Percentiles rank a stretch among this genome's conserved stretches.
These are phyloP conservation scores for Chelon auratus DNA, from an alignment of 2,797 vertebrate species.

Conservation along the genomic window DNA sequence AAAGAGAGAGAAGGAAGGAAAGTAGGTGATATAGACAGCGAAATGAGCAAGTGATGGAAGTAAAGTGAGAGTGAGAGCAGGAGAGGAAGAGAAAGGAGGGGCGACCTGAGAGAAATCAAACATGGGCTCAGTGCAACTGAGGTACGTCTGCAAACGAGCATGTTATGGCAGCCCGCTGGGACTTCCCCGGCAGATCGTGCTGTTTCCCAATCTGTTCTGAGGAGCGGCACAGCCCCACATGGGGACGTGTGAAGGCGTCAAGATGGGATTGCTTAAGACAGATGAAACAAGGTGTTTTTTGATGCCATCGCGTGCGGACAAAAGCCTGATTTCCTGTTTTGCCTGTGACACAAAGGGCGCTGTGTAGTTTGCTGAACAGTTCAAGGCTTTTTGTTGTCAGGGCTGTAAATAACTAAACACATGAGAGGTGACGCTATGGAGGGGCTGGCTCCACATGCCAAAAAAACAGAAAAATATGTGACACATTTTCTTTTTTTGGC, in stretches of 20 bases:
- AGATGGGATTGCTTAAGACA: conserved; percentile 89
- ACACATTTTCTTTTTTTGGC: conserved; percentile 48
- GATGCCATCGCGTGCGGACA: conserved; percentile 84
- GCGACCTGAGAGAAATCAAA: conserved; percentile 87
- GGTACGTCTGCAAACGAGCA: conserved; percentile 84
- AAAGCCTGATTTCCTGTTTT: conserved; percentile 86
- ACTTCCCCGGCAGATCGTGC: conserved; percentile 84
- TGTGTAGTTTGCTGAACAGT: conserved; percentile 82
- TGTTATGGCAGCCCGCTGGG: conserved; percentile 85
- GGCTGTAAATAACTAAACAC: conserved; percentile 83
- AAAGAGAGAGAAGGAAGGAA: conserved; percentile 44
- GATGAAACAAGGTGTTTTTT: conserved; percentile 86
- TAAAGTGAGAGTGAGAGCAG: conserved; percentile 72
- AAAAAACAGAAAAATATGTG: conserved; percentile 56
- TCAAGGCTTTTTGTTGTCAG: conserved; percentile 79
- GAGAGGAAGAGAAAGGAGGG: conserved; percentile 69
- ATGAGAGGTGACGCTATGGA: conserved; percentile 71
- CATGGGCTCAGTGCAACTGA: conserved; percentile 82
- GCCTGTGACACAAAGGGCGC: conserved; percentile 80
- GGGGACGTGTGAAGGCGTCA: conserved; percentile 84
- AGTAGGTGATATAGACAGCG: conserved; percentile 68
- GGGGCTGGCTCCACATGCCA: conserved; percentile 64
- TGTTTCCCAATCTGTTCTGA: conserved; percentile 88
- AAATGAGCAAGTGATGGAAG: conserved; percentile 79
- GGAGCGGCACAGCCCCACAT: conserved; percentile 81